These are phyloP conservation scores for Bambusicola thoracicus DNA, from an alignment of 2,113 vertebrate genomes.

Conservation along the genomic window DNA sequence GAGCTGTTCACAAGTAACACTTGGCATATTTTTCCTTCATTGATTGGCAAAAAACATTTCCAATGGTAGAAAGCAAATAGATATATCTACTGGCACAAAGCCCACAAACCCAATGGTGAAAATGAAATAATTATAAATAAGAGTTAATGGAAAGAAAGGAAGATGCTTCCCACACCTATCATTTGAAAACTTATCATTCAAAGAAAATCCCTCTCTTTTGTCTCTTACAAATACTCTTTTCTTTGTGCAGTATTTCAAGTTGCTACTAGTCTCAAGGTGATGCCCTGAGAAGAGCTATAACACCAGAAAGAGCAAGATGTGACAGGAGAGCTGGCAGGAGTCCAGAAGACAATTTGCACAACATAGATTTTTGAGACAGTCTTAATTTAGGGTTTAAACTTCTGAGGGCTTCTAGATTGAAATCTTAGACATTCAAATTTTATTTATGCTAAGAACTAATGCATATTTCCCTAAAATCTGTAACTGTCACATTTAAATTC, in stretches of 20 bases:
- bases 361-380: background rate
- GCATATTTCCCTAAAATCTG: background rate
- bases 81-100: slow-evolving; percentile 32
- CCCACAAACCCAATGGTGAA: slow-evolving; percentile 27
- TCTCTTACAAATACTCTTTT: background rate
- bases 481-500: background rate
- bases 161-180: slow-evolving; percentile 41
- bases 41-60: slow-evolving; percentile 41
- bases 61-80: slow-evolving; percentile 1
- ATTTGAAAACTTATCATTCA: slow-evolving; percentile 26
- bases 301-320: slow-evolving; percentile 2
- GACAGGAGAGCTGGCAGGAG: slow-evolving; percentile 38
- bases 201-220: slow-evolving; percentile 33
- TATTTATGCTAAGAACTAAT: background rate
- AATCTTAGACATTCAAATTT: background rate
- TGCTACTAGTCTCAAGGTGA: slow-evolving; percentile 45
- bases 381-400: background rate
- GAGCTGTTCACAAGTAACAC: slow-evolving; percentile 34
- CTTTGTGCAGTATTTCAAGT: slow-evolving; percentile 28
- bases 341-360: slow-evolving; percentile 14
- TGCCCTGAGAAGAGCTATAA: background rate
- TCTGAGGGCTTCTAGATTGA: background rate
- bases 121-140: slow-evolving; percentile 28
- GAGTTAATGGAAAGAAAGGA: background rate
- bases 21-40: slow-evolving; percentile 47